Base-by-base conservation (phyloP, 1,140 invertebrate genomes). In the Drosophila simulans region DNA sequence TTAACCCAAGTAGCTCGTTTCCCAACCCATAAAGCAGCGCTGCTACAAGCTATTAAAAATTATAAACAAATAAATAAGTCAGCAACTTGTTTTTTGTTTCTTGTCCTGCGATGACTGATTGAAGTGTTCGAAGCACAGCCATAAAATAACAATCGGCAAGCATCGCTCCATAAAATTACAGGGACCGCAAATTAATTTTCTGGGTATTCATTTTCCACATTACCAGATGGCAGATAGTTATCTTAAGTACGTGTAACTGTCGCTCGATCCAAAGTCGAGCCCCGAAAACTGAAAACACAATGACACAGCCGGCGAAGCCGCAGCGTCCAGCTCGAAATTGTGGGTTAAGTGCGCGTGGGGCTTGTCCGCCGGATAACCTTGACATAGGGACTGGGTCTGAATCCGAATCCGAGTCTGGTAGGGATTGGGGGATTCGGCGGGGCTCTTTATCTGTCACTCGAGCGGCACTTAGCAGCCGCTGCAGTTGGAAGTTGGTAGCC, bases 201-300 rank as follows among this genome's bases (percentile, higher is more conserved):
- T 65, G 51, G 74, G 58, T 66, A 77, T 70, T 78, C 35, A 76
- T 79, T 82, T 86, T 72, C 58, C 56, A 62, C 81, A 63, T 81
- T 54, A 45, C 77, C 39, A 77, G 20, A 22, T 22, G 20, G 20
- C 20, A 22, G 20, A 22, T 22, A 22, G 20, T 79, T 82, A 88
- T 88, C 83, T 89, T 83, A 74, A 88, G 83, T 88, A 89, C 72
- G 69, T 84, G 79, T 84, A 83, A 83, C 80, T 89, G 80, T 80
- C 80, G 60, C 51, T 59, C 34, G 27, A 37, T 37, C 27, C 64
- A 43, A 66, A 70, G 55, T 53, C 51, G 43, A 34, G 63, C 65
- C 37, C 48, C 51, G 55, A 46, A 65, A 64, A 35, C 17, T 17
- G n/a, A 34, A 52, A 27, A 57, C 59, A 52, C 22, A 53, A 74